phyloP scores from a whole-genome alignment of 2,113 vertebrate species.

The Suncus etruscus region DNA sequence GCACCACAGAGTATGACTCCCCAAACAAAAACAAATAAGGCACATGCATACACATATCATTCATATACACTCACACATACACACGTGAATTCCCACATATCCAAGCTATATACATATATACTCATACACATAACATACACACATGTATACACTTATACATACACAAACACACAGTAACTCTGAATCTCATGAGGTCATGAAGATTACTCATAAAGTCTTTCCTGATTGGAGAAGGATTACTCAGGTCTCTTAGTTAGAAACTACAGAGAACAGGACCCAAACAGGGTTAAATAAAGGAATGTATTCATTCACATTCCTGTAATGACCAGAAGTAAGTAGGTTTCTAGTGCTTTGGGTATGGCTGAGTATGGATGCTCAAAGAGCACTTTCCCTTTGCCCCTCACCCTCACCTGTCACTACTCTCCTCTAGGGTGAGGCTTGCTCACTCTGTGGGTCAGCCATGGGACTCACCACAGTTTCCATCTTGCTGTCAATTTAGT shows the following conservation, averaged over 20 bases:
- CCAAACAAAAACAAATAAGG: too few species aligned
- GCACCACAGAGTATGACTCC: too few species aligned
- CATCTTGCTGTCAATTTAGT: not conserved
- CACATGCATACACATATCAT: too few species aligned
- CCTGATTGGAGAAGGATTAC: not conserved
- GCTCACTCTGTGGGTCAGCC: not conserved
- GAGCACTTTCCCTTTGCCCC: not conserved
- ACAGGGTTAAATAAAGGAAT: conserved; percentile 13
- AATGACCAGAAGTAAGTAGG: not conserved
- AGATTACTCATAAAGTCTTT: not conserved
- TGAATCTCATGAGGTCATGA: not conserved
- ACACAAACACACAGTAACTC: not conserved
- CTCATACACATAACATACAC: too few species aligned
- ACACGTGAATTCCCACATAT: not conserved
- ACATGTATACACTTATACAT: too few species aligned
- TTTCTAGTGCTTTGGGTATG: not conserved
- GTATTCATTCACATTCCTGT: not conserved
- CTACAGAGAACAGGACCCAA: conserved; percentile 17
- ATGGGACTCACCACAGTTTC: not conserved
- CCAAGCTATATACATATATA: too few species aligned
- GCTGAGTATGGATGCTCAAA: not conserved
- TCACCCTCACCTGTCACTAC: not conserved
- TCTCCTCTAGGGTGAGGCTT: not conserved
- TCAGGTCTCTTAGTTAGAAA: not conserved
- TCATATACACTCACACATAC: too few species aligned